These are phyloP conservation scores for Thera britannica DNA, from an alignment of 2,888 invertebrate genomes.

Conservation along the genomic window DNA sequence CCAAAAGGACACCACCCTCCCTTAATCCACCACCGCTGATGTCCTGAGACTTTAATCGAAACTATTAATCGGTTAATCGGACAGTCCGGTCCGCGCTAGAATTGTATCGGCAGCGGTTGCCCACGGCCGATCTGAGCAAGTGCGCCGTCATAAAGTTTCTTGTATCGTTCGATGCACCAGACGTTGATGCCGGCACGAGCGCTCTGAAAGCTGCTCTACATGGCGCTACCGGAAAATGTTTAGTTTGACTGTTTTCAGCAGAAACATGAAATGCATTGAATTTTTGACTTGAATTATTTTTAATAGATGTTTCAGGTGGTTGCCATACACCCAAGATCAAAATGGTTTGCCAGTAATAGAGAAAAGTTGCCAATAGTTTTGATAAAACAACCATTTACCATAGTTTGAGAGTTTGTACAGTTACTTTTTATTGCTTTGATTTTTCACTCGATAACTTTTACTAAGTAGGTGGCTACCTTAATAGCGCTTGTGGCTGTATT, in stretches of 20 bases:
- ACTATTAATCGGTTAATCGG: conserved; percentile 83
- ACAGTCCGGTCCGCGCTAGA: conserved; percentile 74
- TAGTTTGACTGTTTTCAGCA: background rate
- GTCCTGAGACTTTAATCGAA: conserved; percentile 79
- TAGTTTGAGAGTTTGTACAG: no score
- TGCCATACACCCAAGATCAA: conserved; percentile 4
- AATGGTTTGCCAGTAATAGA: background rate
- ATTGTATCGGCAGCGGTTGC: conserved; percentile 75
- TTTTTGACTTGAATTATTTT: background rate
- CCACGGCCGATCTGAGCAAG: conserved; percentile 77
- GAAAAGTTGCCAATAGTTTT: no score
- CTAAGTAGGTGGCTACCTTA: no score
- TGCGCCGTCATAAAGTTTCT: conserved; percentile 84
- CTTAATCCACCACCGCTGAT: conserved; percentile 79
- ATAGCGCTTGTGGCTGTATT: no score
- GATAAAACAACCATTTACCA: no score
- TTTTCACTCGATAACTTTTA: no score
- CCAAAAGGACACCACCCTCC: conserved; percentile 81
- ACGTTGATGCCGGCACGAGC: conserved; percentile 74
- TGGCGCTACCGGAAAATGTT: conserved; percentile 4
- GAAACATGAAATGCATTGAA: conserved; percentile 6
- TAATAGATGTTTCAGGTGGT: background rate
- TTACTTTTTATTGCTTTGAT: no score
- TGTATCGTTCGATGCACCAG: conserved; percentile 85
- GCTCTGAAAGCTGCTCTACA: conserved; percentile 72